Percentiles rank a stretch among this genome's conserved stretches.
phyloP scores from a whole-genome alignment of 2,888 invertebrate genomes.

The Plebejus argus region DNA sequence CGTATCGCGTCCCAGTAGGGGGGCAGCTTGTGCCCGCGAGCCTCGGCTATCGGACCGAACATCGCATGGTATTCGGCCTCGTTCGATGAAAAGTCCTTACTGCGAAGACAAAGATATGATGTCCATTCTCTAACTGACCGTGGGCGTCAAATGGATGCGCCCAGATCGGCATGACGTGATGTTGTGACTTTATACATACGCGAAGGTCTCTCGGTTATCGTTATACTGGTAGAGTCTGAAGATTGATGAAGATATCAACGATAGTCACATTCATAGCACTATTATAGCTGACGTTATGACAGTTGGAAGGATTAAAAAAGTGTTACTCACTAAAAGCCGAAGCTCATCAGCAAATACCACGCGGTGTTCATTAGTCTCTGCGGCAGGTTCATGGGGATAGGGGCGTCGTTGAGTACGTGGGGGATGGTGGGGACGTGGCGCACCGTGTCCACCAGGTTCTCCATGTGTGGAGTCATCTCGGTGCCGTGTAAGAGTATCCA shows the following conservation, averaged over 20 bases:
- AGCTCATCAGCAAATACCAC: conserved; percentile 25
- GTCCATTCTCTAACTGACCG: background rate
- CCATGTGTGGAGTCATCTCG: conserved; percentile 48
- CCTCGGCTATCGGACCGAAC: conserved; percentile 35
- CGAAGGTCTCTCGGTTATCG: no score
- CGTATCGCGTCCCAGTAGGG: conserved; percentile 34
- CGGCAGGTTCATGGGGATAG: conserved; percentile 55
- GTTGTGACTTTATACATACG: no score
- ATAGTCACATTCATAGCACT: background rate
- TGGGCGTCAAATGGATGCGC: background rate
- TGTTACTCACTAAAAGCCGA: conserved; percentile 2
- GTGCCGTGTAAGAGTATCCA: conserved; percentile 56
- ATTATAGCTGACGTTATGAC: no score
- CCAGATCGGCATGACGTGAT: no score
- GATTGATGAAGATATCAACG: no score
- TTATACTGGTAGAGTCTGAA: no score
- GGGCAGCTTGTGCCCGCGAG: conserved; percentile 33
- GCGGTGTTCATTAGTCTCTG: conserved; percentile 49
- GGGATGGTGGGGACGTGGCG: conserved; percentile 52
- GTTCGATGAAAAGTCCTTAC: background rate
- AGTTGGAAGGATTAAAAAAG: background rate
- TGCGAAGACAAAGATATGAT: background rate
- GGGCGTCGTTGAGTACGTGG: conserved; percentile 45
- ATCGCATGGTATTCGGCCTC: conserved; percentile 32
- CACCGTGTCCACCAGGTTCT: conserved; percentile 55